Conservation (phyloP, 2,113 vertebrate genomes). For the Mixornis gularis region DNA sequence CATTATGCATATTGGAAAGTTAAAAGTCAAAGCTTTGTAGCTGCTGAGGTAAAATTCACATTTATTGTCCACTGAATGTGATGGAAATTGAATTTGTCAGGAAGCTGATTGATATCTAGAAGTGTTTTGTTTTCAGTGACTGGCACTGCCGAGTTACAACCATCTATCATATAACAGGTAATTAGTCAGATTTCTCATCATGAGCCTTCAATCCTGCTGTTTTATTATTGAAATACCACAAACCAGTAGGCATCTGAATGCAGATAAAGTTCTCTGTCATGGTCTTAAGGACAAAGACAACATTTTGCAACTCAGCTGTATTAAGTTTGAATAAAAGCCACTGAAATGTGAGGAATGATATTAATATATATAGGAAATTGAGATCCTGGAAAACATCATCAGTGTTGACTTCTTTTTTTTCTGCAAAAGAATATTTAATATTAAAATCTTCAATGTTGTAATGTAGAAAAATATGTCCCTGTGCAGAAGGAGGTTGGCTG, state of each 20-base stretch:
- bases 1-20: conserved; percentile 68
- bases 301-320: conserved; percentile 67
- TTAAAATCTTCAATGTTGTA: background rate
- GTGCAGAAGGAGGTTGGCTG: background rate
- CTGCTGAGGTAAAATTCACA: conserved; percentile 67
- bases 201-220: conserved; percentile 82
- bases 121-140: conserved; percentile 82
- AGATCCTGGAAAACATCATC: conserved; percentile 18
- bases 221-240: conserved; percentile 83
- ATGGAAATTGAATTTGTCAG: conserved; percentile 78
- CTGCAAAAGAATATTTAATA: background rate
- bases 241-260: conserved; percentile 77
- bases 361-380: conserved; percentile 15
- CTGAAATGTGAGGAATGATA: conserved; percentile 44
- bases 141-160: conserved; percentile 76
- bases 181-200: conserved; percentile 83
- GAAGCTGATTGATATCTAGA: conserved; percentile 77
- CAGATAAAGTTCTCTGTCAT: conserved; percentile 77
- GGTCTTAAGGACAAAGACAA: conserved; percentile 77
- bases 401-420: background rate
- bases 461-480: background rate
- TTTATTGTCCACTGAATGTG: conserved; percentile 74
- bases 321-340: conserved; percentile 71
- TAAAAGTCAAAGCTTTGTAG: conserved; percentile 56
- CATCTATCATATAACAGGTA: conserved; percentile 84